phyloP scores from a whole-genome alignment of 2,888 invertebrate species.

The Amphipyra berbera region DNA sequence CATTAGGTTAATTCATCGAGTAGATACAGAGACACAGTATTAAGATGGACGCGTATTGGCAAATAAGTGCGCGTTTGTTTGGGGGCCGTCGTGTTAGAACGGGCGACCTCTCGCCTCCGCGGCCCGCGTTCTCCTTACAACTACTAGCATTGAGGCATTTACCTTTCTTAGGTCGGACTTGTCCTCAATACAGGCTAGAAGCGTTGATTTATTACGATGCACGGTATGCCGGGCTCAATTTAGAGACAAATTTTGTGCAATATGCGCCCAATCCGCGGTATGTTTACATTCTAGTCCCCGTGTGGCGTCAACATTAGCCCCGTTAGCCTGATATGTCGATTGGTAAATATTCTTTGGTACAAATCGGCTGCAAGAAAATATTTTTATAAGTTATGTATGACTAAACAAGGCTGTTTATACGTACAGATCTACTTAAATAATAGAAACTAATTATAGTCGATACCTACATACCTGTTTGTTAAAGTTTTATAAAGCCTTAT shows the following conservation, averaged over 20 bases:
- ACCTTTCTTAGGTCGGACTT: slow-evolving; percentile 88
- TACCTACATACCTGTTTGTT: background rate
- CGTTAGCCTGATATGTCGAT: slow-evolving; percentile 63
- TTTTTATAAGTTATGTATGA: slow-evolving; percentile 27
- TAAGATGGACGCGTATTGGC: slow-evolving; percentile 74
- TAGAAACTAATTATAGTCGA: slow-evolving; percentile 3
- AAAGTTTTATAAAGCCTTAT: background rate
- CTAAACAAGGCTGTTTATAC: slow-evolving; percentile 25
- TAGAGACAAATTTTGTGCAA: slow-evolving; percentile 84
- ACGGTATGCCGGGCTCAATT: slow-evolving; percentile 79
- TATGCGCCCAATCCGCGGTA: slow-evolving; percentile 69
- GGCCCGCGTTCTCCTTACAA: slow-evolving; percentile 70
- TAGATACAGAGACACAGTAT: slow-evolving; percentile 53
- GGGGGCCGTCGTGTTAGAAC: slow-evolving; percentile 83
- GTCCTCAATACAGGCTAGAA: slow-evolving; percentile 86
- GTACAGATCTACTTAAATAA: slow-evolving; percentile 13
- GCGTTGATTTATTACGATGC: slow-evolving; percentile 86
- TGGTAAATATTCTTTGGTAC: slow-evolving; percentile 49
- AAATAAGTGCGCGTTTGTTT: slow-evolving; percentile 85
- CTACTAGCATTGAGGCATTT: slow-evolving; percentile 87
- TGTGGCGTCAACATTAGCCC: slow-evolving; percentile 66
- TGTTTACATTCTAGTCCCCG: slow-evolving; percentile 64
- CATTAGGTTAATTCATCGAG: slow-evolving; percentile 56
- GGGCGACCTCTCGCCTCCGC: slow-evolving; percentile 85
- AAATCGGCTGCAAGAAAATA: slow-evolving; percentile 43